Base-by-base conservation (phyloP, 2,888 invertebrate species). In the Gisinianus flammeolus region DNA sequence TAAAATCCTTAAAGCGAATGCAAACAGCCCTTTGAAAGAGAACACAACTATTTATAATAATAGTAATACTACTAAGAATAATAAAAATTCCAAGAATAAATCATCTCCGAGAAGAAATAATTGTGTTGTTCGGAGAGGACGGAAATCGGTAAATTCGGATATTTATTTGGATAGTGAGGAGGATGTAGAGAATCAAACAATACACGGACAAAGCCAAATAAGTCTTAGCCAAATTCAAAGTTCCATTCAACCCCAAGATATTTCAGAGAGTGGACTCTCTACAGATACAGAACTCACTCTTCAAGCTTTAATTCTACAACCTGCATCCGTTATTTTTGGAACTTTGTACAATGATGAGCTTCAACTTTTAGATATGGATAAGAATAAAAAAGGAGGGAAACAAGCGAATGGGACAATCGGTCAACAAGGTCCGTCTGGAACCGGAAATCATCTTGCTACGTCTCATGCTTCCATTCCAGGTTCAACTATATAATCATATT, bases 251-350 rank as follows among this genome's bases (percentile, higher is more conserved):
- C 44, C 62, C 12, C 26, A 26, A 26, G 30, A 28, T 3, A 58
- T 66, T 4, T 56, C 79, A 31, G 77, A 77, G 70, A 79, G 79
- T 73, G 81, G 79, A n/a, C 76, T 81, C 66, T 81, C 81, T 16
- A 79, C 81, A 30, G 64, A 70, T 52, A 79, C 79, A 22, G 64
- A 19, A 54, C 6, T 54, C 54, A 54, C 22, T 24, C 62, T 62
- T 74, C 74, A n/a, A 44, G 74, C 68, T 19, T 22, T 78, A 2
- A 68, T 78, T 10, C 12, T 72, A 62, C 78, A 78, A 68, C 69
- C 80, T 62, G 78, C 78, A 44, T 44, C 67, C 30, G 31, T 77
- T 26, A 69, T 73, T 31, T 77, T 74, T 67, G 77, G 70, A 70
- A 74, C 77, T 35, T 64, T 79, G 73, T 79, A 77, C 62, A 68